These are phyloP conservation scores for Buphagus erythrorhynchus DNA, from an alignment of 2,797 vertebrate species.

Conservation along the genomic window DNA sequence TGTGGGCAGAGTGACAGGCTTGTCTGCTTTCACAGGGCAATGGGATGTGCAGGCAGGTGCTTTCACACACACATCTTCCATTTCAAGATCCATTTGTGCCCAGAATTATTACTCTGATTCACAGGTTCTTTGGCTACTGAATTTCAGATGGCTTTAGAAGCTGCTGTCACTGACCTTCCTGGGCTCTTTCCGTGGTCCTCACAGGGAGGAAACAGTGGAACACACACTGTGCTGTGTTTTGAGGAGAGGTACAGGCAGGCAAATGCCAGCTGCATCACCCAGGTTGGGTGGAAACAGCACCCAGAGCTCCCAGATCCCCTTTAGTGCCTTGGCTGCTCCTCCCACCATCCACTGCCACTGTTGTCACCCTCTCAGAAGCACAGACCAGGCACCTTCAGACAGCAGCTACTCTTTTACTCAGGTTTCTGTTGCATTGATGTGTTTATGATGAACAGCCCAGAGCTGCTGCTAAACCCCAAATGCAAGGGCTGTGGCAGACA, in stretches of 20 bases:
- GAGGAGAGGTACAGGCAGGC: background rate
- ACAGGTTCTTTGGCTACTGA: background rate
- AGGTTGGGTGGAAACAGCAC: background rate
- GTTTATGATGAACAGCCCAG: background rate
- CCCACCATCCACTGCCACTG: background rate
- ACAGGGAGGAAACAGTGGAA: accelerated
- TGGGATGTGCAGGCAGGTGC: background rate
- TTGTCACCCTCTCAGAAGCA: background rate
- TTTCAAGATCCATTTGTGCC: background rate
- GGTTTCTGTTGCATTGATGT: background rate
- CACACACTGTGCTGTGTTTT: background rate
- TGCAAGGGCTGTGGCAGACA: background rate
- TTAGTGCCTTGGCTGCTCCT: background rate
- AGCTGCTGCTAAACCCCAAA: slow-evolving; percentile 41
- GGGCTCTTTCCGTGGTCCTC: background rate
- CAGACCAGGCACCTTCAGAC: background rate
- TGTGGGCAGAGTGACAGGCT: background rate
- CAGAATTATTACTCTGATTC: background rate
- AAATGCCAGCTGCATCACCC: background rate
- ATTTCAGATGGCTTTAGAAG: background rate
- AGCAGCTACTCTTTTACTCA: background rate
- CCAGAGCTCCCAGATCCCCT: background rate
- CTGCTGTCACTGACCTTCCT: background rate
- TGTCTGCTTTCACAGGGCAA: background rate
- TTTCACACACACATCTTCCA: background rate